These are phyloP conservation scores for Oreotrochilus melanogaster DNA, from an alignment of 2,113 vertebrate species.

Conservation along the genomic window DNA sequence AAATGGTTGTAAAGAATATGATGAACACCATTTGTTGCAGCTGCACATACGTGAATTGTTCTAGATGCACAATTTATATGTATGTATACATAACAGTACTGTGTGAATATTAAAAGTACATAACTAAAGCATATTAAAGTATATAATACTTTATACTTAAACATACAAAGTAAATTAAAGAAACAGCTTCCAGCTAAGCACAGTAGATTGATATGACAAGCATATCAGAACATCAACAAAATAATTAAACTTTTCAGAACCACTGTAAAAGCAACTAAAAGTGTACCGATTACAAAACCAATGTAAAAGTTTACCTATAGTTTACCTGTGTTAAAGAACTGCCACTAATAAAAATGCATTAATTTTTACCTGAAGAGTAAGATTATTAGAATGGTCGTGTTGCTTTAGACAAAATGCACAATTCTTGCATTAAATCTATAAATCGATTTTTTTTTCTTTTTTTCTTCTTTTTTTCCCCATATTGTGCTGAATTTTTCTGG, in stretches of 20 bases:
- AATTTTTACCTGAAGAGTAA: not conserved
- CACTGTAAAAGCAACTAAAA: not conserved
- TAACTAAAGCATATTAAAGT: no score
- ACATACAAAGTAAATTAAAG: no score
- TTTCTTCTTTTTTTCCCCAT: not conserved
- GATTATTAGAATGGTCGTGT: not conserved
- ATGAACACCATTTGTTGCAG: not conserved
- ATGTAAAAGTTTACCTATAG: accelerated
- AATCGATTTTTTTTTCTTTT: not conserved
- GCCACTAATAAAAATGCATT: not conserved
- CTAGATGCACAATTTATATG: not conserved
- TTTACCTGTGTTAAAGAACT: not conserved
- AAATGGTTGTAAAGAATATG: not conserved
- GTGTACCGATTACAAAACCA: not conserved
- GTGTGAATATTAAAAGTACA: not conserved
- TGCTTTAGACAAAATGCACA: not conserved
- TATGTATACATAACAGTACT: accelerated
- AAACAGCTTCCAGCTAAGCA: not conserved
- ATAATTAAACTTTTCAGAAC: not conserved
- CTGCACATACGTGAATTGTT: not conserved
- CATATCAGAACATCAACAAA: not conserved
- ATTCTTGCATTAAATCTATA: not conserved
- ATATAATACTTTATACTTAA: no score
- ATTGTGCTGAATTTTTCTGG: not conserved
- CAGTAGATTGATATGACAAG: not conserved